Evolutionary conservation across 2,113 vertebrate genomes (phyloP).

Genomic region (Archocentrus centrarchus): DNA sequence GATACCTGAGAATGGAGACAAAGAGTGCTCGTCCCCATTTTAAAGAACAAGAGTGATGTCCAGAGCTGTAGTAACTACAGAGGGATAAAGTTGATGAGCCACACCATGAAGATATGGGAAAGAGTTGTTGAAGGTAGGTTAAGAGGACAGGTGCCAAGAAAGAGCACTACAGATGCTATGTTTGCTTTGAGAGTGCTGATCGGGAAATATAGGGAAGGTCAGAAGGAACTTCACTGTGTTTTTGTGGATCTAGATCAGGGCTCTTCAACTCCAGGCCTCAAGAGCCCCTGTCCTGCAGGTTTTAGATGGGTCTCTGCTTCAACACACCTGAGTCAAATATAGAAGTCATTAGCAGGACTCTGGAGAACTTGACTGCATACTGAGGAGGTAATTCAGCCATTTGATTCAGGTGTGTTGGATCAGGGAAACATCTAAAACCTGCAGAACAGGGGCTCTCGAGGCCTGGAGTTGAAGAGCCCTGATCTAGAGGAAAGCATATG

Average conservation of each 20-base stretch:
- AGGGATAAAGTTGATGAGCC: background rate
- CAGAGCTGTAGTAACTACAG: background rate
- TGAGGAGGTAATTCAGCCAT: too few relatives aligned
- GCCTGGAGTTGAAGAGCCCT: too few relatives aligned
- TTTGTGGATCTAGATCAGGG: background rate
- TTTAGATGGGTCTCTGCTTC: too few relatives aligned
- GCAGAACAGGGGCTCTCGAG: too few relatives aligned
- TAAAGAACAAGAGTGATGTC: background rate
- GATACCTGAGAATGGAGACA: background rate
- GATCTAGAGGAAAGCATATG: background rate
- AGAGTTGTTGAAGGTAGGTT: background rate
- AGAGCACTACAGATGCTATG: constrained; percentile 6
- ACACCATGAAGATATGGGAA: background rate
- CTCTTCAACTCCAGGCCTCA: too few relatives aligned
- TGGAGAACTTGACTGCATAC: too few relatives aligned
- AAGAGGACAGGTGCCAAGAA: background rate
- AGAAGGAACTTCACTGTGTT: background rate
- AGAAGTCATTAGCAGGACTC: too few relatives aligned
- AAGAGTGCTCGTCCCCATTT: background rate
- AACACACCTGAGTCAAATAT: too few relatives aligned
- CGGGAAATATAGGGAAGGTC: background rate
- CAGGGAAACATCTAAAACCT: too few relatives aligned
- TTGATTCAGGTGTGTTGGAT: too few relatives aligned
- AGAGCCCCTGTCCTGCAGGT: too few relatives aligned
- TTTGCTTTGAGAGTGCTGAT: background rate